Evolutionary conservation across 1,140 invertebrate species (phyloP).

Genomic region (Copidosoma floridanum): DNA sequence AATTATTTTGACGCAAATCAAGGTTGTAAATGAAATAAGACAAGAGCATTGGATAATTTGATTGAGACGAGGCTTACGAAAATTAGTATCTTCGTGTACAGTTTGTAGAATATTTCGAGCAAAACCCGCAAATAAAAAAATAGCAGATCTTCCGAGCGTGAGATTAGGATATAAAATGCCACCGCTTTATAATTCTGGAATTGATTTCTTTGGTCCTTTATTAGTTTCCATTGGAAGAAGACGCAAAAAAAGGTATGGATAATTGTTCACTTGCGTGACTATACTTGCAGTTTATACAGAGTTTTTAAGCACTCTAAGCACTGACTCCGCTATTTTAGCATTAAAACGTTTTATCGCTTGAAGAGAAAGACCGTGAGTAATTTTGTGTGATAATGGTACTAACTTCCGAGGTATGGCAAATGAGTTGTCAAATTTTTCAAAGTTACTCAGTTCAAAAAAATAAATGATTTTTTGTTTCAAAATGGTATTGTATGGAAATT

Average conservation of each 20-base stretch:
- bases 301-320: no score
- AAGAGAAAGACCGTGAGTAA: no score
- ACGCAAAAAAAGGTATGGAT: no score
- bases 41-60: background rate
- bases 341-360: no score
- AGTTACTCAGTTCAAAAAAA: no score
- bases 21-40: background rate
- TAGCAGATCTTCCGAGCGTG: background rate
- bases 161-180: background rate
- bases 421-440: no score
- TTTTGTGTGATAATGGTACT: no score
- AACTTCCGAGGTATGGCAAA: no score
- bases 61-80: background rate
- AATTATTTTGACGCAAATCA: background rate
- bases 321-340: no score
- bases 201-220: background rate
- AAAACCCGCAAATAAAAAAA: background rate
- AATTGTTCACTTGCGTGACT: constrained; percentile 16
- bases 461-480: no score
- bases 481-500: no score
- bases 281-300: constrained; percentile 12
- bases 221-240: background rate
- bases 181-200: background rate
- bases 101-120: background rate
- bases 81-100: background rate